These are phyloP conservation scores for Pachliopta kotzebuea DNA, from an alignment of 2,888 invertebrate species.

Conservation along the genomic window DNA sequence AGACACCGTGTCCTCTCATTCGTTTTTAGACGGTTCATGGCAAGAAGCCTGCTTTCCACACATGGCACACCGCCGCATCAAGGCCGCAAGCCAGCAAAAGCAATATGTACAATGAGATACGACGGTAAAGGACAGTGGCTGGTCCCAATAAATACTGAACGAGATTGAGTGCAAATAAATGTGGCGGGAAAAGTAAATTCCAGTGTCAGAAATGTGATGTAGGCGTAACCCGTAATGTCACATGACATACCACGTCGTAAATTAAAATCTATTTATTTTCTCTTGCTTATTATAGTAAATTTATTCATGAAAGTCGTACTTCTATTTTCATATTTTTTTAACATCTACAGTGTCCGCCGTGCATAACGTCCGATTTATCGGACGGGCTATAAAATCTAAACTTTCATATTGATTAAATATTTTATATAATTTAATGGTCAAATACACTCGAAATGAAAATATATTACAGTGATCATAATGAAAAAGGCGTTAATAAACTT, in stretches of 20 bases:
- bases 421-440: slow-evolving; percentile 4
- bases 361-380: slow-evolving; percentile 31
- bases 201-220: too few relatives aligned
- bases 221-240: slow-evolving; percentile 23
- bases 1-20: slow-evolving; percentile 28
- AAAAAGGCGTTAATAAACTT: slow-evolving; percentile 30
- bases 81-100: slow-evolving; percentile 23
- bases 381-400: slow-evolving; percentile 28
- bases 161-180: slow-evolving; percentile 27
- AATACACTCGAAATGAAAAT: slow-evolving; percentile 3
- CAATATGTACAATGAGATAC: slow-evolving; percentile 20
- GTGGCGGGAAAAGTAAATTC: slow-evolving; percentile 15
- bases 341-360: slow-evolving; percentile 5
- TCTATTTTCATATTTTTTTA: neutral
- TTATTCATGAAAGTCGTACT: too few relatives aligned
- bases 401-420: slow-evolving; percentile 18
- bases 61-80: slow-evolving; percentile 27
- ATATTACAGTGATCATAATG: slow-evolving; percentile 24
- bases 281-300: neutral
- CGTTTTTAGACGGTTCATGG: slow-evolving; percentile 26
- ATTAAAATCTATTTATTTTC: slow-evolving; percentile 17
- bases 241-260: slow-evolving; percentile 23
- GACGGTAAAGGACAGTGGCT: slow-evolving; percentile 24
- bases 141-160: slow-evolving; percentile 3
- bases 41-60: slow-evolving; percentile 26